Evolutionary conservation across 2,113 vertebrate genomes (phyloP).

Genomic region (Cyrtonyx montezumae): DNA sequence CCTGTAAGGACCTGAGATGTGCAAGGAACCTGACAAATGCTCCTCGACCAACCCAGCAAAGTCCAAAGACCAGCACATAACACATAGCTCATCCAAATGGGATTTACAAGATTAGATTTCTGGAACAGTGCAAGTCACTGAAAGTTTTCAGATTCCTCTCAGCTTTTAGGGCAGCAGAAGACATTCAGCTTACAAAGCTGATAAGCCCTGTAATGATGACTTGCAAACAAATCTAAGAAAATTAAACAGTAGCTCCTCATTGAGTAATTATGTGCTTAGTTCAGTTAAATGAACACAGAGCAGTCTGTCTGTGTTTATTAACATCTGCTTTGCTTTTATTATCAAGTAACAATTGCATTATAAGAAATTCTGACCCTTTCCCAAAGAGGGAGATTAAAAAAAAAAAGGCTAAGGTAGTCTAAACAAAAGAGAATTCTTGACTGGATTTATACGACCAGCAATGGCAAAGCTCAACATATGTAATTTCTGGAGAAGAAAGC

Average conservation of each 20-base stretch:
- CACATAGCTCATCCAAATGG: not conserved
- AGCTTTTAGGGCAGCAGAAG: not conserved
- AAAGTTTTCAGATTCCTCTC: not conserved
- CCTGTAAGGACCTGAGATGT: accelerated
- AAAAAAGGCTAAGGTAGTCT: not conserved
- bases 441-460: accelerated
- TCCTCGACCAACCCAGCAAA: not conserved
- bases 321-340: not conserved
- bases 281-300: not conserved
- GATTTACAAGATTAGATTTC: not conserved
- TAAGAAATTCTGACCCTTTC: not conserved
- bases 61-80: accelerated
- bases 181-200: not conserved
- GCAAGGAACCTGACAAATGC: accelerated
- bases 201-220: not conserved
- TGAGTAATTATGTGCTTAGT: accelerated
- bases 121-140: not conserved
- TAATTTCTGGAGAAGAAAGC: not conserved
- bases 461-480: not conserved
- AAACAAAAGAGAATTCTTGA: not conserved
- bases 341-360: not conserved
- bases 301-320: not conserved
- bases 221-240: not conserved
- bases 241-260: not conserved
- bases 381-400: too few relatives aligned